These are phyloP conservation scores for Anarsia innoxiella DNA, from an alignment of 2,888 invertebrate species.

Conservation along the genomic window DNA sequence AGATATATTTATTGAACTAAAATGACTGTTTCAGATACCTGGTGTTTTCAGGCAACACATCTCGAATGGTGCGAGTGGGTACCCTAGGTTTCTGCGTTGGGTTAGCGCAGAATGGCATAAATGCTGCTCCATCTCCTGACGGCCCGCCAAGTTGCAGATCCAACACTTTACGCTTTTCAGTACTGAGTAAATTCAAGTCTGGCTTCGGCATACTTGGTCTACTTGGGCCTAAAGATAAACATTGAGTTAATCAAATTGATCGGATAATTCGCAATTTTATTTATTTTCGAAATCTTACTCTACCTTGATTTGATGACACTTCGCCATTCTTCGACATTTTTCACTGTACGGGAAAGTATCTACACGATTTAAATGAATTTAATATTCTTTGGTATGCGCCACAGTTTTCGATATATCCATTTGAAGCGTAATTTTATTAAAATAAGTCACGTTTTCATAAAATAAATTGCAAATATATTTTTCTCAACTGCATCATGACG, in stretches of 20 bases:
- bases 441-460: slow-evolving; percentile 44
- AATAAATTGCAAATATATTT: slow-evolving; percentile 29
- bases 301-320: slow-evolving; percentile 80
- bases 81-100: slow-evolving; percentile 47
- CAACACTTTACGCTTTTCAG: slow-evolving; percentile 76
- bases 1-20: no score
- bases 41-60: slow-evolving; percentile 65
- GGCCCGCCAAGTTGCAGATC: slow-evolving; percentile 73
- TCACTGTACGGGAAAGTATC: slow-evolving; percentile 31
- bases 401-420: slow-evolving; percentile 51
- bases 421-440: slow-evolving; percentile 36
- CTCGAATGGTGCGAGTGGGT: slow-evolving; percentile 60
- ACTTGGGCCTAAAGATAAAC: slow-evolving; percentile 60
- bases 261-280: not conserved
- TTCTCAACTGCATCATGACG: slow-evolving; percentile 29
- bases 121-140: slow-evolving; percentile 63
- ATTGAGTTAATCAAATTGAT: not conserved
- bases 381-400: slow-evolving; percentile 45
- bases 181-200: slow-evolving; percentile 58
- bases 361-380: slow-evolving; percentile 28
- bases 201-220: slow-evolving; percentile 62
- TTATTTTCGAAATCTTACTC: slow-evolving; percentile 12
- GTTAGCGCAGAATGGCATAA: slow-evolving; percentile 64
- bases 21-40: no score
- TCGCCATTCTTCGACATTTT: slow-evolving; percentile 84